phyloP scores from a whole-genome alignment of 2,888 invertebrate genomes.

The Erebia ligea region DNA sequence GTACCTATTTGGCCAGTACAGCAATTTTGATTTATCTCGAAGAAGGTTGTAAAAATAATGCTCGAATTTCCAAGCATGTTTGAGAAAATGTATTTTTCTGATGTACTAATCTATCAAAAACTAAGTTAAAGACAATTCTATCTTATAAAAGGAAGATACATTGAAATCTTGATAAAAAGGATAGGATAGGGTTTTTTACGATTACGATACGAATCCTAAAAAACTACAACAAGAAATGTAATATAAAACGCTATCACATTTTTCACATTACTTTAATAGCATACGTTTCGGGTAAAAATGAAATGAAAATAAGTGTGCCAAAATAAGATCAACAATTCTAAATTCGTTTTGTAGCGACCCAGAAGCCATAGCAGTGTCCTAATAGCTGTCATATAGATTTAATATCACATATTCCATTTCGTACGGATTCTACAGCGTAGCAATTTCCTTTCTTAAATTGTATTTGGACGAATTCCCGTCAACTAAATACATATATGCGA shows the following conservation, averaged over 20 bases:
- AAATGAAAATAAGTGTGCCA: slow-evolving; percentile 3
- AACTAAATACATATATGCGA: slow-evolving; percentile 73
- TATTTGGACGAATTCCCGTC: slow-evolving; percentile 75
- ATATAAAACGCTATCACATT: neutral
- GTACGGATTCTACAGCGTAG: slow-evolving; percentile 68
- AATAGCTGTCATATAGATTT: slow-evolving; percentile 81
- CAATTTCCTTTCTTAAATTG: slow-evolving; percentile 81
- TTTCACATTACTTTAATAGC: neutral
- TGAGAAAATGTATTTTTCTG: too few species aligned
- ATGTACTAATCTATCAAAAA: too few species aligned
- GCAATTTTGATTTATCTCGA: too few species aligned
- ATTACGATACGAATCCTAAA: too few species aligned
- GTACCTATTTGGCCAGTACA: too few species aligned
- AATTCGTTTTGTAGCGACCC: slow-evolving; percentile 37
- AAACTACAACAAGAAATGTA: too few species aligned
- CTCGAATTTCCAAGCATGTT: too few species aligned
- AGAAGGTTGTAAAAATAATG: too few species aligned
- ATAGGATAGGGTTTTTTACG: too few species aligned
- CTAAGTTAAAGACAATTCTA: too few species aligned
- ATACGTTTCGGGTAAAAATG: neutral
- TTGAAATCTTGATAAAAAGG: too few species aligned
- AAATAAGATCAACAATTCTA: slow-evolving; percentile 16
- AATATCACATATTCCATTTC: slow-evolving; percentile 78
- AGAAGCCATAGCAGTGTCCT: slow-evolving; percentile 42
- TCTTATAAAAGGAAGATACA: too few species aligned